Base-by-base conservation (phyloP, 2,888 invertebrate genomes). In the Molanna angustata region DNA sequence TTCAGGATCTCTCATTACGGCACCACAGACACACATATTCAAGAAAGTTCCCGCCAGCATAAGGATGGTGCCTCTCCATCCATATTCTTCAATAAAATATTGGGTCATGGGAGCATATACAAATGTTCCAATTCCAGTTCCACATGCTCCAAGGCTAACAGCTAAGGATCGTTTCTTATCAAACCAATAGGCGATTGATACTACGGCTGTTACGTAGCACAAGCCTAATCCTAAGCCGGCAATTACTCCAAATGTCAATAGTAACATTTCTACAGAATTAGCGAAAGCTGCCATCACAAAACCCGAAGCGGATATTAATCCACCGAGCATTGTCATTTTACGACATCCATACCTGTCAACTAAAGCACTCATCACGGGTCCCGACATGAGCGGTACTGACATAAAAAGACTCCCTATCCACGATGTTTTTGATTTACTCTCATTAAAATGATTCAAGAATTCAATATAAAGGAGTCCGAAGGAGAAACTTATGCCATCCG, bases 401-500 rank as follows among this genome's bases (percentile, higher is more conserved):
- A 94, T 87, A 65, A 95, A 93, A 13, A 95, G 70, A 46, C 92
- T 90, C 1, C 93, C 93, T 55, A 94, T 89, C 88, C 91, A 89
- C 1, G 94, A 88, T 0, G 95, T 94, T 40, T 86, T 88, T 3
- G 90, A 85, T 63, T 90, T 90, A 35, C 87, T 87, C 21, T 88
- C 87, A 50, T 80, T 74, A 67, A 94, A 96, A 64, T 90, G 86
- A 41, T 84, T 78, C 40, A 91, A 73, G 63, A 95, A 86, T 64
- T 93, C 87, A 1, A 89, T 86, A 65, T 89, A 93, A 6, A 96
- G 78, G 14, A 95, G 75, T 0, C 96, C 97, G 68, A 95, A 95
- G 1, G 93, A 92, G 68, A 95, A 94, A 45, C 92, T 91, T 51
- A 95, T 84, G 0, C 96, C 96, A 69, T 96, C 96, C 32, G 93